Evolutionary conservation across 2,113 vertebrate species (phyloP).

Genomic region (Eudyptes chrysolophus): DNA sequence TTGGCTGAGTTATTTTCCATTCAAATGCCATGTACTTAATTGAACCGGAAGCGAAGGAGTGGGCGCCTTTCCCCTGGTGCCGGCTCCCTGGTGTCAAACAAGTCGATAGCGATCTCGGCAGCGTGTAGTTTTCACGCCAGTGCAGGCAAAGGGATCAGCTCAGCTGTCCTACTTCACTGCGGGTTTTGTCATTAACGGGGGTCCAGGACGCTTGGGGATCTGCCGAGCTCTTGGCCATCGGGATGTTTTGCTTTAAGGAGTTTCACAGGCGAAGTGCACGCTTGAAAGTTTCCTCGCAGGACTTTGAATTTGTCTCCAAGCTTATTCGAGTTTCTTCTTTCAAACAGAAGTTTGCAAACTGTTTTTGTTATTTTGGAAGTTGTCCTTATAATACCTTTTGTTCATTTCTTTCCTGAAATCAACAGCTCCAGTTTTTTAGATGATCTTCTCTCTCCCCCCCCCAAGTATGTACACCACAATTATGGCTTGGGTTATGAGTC

Average conservation of each 20-base stretch:
- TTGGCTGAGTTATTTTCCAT: not conserved
- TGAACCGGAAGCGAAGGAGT: not conserved
- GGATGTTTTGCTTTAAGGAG: not conserved
- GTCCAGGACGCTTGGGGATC: rapidly evolving
- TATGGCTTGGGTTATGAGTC: not conserved
- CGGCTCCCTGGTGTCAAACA: not conserved
- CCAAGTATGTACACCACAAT: not conserved
- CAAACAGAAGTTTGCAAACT: not conserved
- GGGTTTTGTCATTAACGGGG: not conserved
- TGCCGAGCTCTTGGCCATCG: not conserved
- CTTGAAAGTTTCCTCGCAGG: not conserved
- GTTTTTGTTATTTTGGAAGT: not conserved
- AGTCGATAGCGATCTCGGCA: rapidly evolving
- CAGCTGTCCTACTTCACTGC: not conserved
- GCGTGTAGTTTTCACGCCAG: rapidly evolving
- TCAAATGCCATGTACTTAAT: not conserved
- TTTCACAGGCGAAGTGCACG: rapidly evolving
- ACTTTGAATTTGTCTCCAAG: not conserved
- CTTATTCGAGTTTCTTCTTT: not conserved
- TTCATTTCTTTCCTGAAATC: not conserved
- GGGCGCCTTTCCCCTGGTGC: not conserved
- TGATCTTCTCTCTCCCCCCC: no score
- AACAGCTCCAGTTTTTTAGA: not conserved
- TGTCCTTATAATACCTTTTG: not conserved
- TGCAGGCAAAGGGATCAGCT: not conserved